These are phyloP conservation scores for Lophotriccus pileatus DNA, from an alignment of 2,797 vertebrate species.

Conservation along the genomic window DNA sequence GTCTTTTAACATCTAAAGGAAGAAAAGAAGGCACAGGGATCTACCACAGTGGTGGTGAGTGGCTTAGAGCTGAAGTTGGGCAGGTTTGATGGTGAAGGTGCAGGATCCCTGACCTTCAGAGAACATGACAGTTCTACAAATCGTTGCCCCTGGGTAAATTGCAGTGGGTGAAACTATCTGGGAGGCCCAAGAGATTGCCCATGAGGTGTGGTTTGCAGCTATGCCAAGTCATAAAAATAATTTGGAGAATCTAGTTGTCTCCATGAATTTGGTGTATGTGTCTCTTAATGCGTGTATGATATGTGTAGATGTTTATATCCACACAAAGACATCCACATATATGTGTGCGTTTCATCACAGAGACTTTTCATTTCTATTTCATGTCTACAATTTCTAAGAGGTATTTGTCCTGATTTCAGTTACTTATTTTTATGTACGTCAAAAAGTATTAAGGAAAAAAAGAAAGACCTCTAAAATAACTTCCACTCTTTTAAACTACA, in stretches of 20 bases:
- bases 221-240: not conserved
- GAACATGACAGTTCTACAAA: not conserved
- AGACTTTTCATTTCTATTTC: not conserved
- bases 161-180: not conserved
- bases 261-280: not conserved
- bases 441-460: not conserved
- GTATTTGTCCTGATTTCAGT: not conserved
- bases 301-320: not conserved
- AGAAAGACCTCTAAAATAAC: not conserved
- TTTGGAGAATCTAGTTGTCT: not conserved
- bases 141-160: not conserved
- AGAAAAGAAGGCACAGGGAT: not conserved
- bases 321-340: not conserved
- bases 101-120: not conserved
- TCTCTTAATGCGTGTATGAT: not conserved
- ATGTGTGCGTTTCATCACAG: not conserved
- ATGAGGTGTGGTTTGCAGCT: not conserved
- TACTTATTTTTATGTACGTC: not conserved
- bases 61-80: fast-evolving
- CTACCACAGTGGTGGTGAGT: not conserved
- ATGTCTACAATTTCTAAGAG: not conserved
- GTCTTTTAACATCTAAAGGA: not conserved
- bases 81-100: not conserved
- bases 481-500: not conserved
- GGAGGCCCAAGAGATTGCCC: not conserved